Evolutionary conservation across 2,113 vertebrate species (phyloP).

Genomic region (Garra rufa): DNA sequence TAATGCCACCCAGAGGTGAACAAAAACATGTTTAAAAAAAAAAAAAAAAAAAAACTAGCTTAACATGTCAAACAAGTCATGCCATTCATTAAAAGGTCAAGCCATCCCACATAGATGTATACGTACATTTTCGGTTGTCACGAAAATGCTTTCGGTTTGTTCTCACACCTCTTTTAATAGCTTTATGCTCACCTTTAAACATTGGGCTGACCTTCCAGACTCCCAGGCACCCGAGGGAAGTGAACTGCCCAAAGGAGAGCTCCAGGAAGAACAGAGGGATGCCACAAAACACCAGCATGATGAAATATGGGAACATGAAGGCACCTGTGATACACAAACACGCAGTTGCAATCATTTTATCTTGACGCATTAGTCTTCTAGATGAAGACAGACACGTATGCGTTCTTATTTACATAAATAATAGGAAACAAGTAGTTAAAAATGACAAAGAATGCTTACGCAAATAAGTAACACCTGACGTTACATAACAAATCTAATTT

Average conservation of each 20-base stretch:
- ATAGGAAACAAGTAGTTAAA: background rate
- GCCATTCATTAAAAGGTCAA: background rate
- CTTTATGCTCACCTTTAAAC: constrained; percentile 92
- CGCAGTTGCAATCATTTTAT: background rate
- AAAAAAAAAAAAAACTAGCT: background rate
- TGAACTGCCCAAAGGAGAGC: constrained; percentile 97
- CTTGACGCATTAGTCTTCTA: background rate
- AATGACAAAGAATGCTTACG: background rate
- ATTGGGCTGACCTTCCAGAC: constrained; percentile 98
- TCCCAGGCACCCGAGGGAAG: constrained; percentile 93
- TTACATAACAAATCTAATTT: background rate
- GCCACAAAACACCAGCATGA: constrained; percentile 98
- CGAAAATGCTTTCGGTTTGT: background rate
- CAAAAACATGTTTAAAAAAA: background rate
- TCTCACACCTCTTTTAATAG: background rate
- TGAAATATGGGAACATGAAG: constrained; percentile 98
- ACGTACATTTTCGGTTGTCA: too few species aligned
- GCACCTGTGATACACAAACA: constrained; percentile 79
- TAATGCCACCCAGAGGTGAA: background rate
- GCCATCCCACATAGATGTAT: background rate
- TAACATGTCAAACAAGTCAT: constrained; percentile 1
- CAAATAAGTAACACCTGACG: background rate
- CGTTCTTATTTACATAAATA: background rate
- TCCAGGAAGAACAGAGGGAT: constrained; percentile 99
- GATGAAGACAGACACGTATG: background rate